phyloP scores from a whole-genome alignment of 2,888 invertebrate genomes.

The Mellilla xanthometata region DNA sequence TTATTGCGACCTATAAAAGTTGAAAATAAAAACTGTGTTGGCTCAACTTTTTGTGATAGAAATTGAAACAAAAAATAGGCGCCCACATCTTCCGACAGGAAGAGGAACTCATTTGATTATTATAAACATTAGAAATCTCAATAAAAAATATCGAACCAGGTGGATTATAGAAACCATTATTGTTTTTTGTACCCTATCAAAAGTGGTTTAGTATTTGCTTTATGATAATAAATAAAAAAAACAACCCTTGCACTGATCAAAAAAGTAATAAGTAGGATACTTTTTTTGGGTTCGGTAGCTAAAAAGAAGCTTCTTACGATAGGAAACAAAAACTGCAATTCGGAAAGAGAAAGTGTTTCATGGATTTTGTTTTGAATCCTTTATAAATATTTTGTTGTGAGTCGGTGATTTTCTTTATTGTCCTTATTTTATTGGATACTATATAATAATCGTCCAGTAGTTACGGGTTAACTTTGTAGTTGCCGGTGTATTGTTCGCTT shows the following conservation, averaged over 20 bases:
- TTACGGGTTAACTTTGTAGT: constrained; percentile 18
- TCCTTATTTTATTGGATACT: constrained; percentile 8
- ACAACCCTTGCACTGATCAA: constrained; percentile 19
- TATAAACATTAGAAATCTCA: constrained; percentile 67
- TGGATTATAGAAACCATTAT: constrained; percentile 53
- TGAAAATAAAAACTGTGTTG: constrained; percentile 25
- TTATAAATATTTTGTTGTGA: constrained; percentile 13
- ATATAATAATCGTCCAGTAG: constrained; percentile 10
- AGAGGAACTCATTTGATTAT: constrained; percentile 80
- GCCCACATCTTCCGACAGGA: constrained; percentile 76
- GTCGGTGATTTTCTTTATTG: constrained; percentile 24
- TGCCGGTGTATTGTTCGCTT: constrained; percentile 15
- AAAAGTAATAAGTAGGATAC: constrained; percentile 36
- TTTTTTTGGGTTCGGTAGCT: constrained; percentile 41
- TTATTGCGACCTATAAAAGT: constrained; percentile 38
- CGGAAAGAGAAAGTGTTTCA: constrained; percentile 62
- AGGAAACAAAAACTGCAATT: constrained; percentile 45
- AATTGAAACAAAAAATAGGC: constrained; percentile 53
- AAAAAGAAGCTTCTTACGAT: constrained; percentile 41
- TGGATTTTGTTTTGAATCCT: constrained; percentile 25
- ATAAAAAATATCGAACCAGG: constrained; percentile 71
- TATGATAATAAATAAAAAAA: constrained; percentile 15
- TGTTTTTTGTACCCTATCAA: constrained; percentile 55
- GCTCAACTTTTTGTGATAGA: constrained; percentile 38
- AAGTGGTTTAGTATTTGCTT: constrained; percentile 59